These are phyloP conservation scores for Acromyrmex heyeri DNA, from an alignment of 1,140 invertebrate species.

Conservation along the genomic window DNA sequence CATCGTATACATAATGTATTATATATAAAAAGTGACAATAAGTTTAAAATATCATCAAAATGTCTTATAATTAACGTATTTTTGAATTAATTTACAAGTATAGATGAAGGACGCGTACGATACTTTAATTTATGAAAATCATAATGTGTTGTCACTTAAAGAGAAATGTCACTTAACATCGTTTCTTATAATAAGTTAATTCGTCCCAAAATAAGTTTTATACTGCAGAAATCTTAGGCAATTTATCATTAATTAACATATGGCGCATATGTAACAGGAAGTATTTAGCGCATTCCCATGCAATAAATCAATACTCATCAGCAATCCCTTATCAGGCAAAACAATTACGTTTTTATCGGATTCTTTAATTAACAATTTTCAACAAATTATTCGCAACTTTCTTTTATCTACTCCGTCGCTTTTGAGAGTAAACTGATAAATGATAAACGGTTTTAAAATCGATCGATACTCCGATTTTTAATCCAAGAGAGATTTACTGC, in stretches of 20 bases:
- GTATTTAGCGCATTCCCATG: neutral
- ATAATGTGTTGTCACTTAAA: neutral
- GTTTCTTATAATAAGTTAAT: neutral
- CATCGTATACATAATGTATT: neutral
- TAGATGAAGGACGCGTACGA: neutral
- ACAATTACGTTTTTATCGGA: neutral
- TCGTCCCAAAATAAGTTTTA: constrained; percentile 5
- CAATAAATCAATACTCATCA: neutral
- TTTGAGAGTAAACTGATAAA: neutral
- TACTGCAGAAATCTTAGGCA: neutral
- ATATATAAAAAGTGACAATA: neutral
- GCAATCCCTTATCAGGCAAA: neutral
- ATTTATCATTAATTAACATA: constrained; percentile 20
- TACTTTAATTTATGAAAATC: neutral
- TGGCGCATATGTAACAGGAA: neutral
- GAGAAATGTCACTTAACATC: neutral
- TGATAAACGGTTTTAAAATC: neutral
- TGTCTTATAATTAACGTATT: neutral
- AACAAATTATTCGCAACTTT: neutral
- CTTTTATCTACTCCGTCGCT: neutral
- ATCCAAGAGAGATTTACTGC: constrained; percentile 15
- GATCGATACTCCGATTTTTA: constrained; percentile 11
- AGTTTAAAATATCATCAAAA: neutral
- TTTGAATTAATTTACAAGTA: constrained; percentile 14
- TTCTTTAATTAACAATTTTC: neutral